Percentiles rank a stretch among this genome's conserved stretches.
Evolutionary conservation across 1,140 invertebrate species (phyloP).

Genomic region (Trichoplusia ni): DNA sequence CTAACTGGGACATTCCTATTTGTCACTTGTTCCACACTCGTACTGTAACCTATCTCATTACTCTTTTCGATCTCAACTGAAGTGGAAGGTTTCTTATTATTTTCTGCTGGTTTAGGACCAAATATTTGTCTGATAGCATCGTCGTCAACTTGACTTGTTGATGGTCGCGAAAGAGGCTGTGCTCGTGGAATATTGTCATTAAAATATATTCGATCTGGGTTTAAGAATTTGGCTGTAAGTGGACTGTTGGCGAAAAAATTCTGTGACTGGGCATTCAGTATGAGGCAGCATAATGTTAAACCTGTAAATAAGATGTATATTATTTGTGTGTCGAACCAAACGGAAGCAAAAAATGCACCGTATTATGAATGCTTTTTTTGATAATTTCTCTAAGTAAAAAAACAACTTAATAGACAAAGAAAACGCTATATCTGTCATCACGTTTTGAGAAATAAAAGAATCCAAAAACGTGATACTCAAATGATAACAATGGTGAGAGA

Average conservation of each 20-base stretch:
- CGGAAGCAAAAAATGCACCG: too few relatives aligned
- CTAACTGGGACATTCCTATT: too few relatives aligned
- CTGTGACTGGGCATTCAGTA: conserved; percentile 17
- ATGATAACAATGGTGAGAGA: too few relatives aligned
- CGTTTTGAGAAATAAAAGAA: too few relatives aligned
- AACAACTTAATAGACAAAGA: too few relatives aligned
- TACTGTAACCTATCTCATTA: background rate
- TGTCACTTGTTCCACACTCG: background rate
- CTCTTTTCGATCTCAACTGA: conserved; percentile 9
- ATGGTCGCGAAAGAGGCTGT: background rate
- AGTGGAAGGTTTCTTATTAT: background rate
- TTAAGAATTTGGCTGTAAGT: background rate
- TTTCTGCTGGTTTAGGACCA: background rate
- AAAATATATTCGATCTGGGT: background rate
- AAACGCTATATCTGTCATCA: too few relatives aligned
- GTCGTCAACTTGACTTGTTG: background rate
- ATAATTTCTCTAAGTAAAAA: too few relatives aligned
- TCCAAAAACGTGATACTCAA: too few relatives aligned
- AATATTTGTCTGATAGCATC: background rate
- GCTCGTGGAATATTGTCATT: too few relatives aligned
- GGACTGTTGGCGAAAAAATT: background rate
- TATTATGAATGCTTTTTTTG: too few relatives aligned
- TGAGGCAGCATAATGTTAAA: conserved; percentile 24
- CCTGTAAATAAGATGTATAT: conserved; percentile 23
- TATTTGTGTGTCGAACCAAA: too few relatives aligned